A percentile compares a stretch with the other conserved stretches of the same genome.
These are phyloP conservation scores for Syrmaticus mikado DNA, from an alignment of 2,113 vertebrate species.

Conservation along the genomic window DNA sequence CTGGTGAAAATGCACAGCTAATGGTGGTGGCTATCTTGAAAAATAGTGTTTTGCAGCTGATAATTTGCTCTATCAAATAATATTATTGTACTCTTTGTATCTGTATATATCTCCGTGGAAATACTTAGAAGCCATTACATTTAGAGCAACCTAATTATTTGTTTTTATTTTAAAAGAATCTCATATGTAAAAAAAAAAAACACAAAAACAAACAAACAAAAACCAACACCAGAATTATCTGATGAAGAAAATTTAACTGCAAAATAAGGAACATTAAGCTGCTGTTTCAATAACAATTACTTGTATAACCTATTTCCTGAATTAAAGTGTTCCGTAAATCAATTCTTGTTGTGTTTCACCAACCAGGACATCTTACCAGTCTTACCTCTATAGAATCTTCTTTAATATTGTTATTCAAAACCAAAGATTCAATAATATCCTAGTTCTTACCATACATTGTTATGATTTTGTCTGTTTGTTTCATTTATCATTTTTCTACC, in stretches of 20 bases:
- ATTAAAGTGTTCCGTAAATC: not conserved
- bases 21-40: too few relatives aligned
- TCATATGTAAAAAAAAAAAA: not conserved
- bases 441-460: too few relatives aligned
- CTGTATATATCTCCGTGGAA: too few relatives aligned
- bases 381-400: not conserved
- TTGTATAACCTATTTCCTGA: not conserved
- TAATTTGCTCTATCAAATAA: too few relatives aligned
- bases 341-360: accelerated
- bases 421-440: not conserved
- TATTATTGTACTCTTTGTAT: too few relatives aligned
- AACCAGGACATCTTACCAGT: not conserved
- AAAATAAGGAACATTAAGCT: not conserved
- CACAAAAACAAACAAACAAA: too few relatives aligned
- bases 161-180: not conserved
- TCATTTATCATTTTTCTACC: not conserved
- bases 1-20: too few relatives aligned
- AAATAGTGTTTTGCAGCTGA: too few relatives aligned
- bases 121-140: too few relatives aligned
- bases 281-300: not conserved
- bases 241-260: not conserved
- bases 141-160: not conserved
- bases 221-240: not conserved
- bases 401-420: not conserved
- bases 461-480: not conserved